Conservation (phyloP, 2,888 invertebrate species). For the Cheilosia variabilis region DNA sequence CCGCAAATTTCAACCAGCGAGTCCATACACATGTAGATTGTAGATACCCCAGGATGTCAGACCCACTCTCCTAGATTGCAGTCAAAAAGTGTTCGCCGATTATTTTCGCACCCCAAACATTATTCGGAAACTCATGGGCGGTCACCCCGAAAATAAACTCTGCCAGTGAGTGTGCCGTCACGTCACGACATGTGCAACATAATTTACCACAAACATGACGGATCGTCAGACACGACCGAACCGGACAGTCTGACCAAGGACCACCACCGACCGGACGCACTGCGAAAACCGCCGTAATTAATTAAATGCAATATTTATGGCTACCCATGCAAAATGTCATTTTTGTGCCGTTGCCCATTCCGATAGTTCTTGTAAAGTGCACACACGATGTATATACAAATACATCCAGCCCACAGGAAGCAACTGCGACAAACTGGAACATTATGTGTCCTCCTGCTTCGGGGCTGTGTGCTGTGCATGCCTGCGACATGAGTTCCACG, state of each 20-base stretch:
- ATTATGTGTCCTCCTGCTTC: slow-evolving; percentile 59
- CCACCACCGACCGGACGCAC: slow-evolving; percentile 57
- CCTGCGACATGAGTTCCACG: slow-evolving; percentile 74
- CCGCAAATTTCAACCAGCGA: slow-evolving; percentile 60
- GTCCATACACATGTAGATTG: neutral
- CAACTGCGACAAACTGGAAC: slow-evolving; percentile 74
- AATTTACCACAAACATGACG: slow-evolving; percentile 75
- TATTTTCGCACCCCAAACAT: slow-evolving; percentile 48
- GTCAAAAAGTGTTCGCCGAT: slow-evolving; percentile 29
- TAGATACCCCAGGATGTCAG: neutral
- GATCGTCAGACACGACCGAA: slow-evolving; percentile 68
- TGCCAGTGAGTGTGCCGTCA: slow-evolving; percentile 44
- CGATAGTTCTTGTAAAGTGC: slow-evolving; percentile 24
- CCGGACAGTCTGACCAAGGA: slow-evolving; percentile 36
- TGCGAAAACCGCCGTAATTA: slow-evolving; percentile 73
- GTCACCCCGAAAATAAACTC: slow-evolving; percentile 67
- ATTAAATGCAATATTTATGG: slow-evolving; percentile 75
- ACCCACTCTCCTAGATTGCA: too few species aligned
- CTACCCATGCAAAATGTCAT: slow-evolving; percentile 73
- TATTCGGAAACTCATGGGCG: slow-evolving; percentile 20
- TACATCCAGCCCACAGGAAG: slow-evolving; percentile 55
- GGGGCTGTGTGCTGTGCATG: slow-evolving; percentile 43
- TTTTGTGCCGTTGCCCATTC: slow-evolving; percentile 49
- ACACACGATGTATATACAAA: slow-evolving; percentile 2
- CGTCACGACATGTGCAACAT: slow-evolving; percentile 66